These are phyloP conservation scores for Odocoileus virginianus DNA, from an alignment of 2,113 vertebrate species.

Conservation along the genomic window DNA sequence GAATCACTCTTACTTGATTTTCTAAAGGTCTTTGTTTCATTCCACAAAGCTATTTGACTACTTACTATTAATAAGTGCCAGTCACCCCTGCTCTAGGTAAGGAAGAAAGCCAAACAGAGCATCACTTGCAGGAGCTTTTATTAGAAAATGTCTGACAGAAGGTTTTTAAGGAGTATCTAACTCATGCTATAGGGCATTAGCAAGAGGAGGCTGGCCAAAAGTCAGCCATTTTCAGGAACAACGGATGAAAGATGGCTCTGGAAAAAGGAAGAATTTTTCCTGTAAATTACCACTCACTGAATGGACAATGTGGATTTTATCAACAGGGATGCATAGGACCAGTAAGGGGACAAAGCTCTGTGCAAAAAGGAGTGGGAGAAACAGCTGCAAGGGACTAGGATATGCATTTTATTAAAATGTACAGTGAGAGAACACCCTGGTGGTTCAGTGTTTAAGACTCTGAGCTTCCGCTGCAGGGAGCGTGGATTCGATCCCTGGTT, in stretches of 20 bases:
- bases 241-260: not conserved
- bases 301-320: not conserved
- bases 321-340: not conserved
- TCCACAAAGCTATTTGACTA: not conserved
- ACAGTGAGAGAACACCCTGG: not conserved
- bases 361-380: not conserved
- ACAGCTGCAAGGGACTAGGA: not conserved
- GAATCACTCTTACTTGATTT: not conserved
- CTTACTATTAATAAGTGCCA: not conserved
- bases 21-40: not conserved
- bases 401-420: not conserved
- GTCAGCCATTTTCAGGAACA: not conserved
- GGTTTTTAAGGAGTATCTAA: not conserved
- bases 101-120: not conserved
- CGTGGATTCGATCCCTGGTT: rapidly evolving
- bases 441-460: not conserved
- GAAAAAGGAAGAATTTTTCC: not conserved
- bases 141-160: not conserved
- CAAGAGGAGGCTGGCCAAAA: not conserved
- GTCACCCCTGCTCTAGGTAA: not conserved
- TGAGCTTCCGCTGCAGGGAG: not conserved
- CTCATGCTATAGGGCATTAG: not conserved
- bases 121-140: not conserved
- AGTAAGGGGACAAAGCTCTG: not conserved
- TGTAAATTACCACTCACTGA: not conserved